Evolutionary conservation across 2,888 invertebrate genomes (phyloP).

Genomic region (Platypus cylindrus): DNA sequence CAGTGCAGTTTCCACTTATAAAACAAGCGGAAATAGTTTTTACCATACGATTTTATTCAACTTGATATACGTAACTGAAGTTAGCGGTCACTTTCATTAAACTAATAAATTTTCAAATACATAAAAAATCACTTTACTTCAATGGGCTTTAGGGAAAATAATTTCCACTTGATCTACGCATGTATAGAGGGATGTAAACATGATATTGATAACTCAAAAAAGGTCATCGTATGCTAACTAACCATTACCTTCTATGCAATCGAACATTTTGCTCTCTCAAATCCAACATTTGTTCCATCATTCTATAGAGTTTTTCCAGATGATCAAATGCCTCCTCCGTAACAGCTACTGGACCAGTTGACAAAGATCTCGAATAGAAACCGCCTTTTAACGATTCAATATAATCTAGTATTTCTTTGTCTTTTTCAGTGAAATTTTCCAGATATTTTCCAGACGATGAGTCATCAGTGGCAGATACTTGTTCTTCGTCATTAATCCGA

Average conservation of each 20-base stretch:
- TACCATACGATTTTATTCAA: no score
- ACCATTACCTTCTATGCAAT: conserved; percentile 41
- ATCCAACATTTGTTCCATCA: conserved; percentile 64
- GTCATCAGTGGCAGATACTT: conserved; percentile 1
- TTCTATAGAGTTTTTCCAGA: conserved; percentile 60
- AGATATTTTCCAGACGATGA: not conserved
- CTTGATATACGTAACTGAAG: no score
- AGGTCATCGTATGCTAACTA: not conserved
- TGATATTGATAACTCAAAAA: not conserved
- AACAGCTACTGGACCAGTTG: conserved; percentile 42
- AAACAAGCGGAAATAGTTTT: no score
- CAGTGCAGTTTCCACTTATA: no score
- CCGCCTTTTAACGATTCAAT: conserved; percentile 31
- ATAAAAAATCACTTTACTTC: no score
- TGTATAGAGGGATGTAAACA: not conserved
- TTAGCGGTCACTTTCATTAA: no score
- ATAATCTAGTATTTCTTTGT: conserved; percentile 37
- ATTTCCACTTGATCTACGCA: not conserved
- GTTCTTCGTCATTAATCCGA: not conserved
- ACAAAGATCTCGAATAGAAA: conserved; percentile 37
- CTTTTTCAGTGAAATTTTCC: conserved; percentile 11
- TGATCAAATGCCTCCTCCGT: conserved; percentile 62
- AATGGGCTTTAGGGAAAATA: no score
- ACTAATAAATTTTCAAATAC: no score
- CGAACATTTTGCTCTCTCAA: conserved; percentile 59